phyloP scores from a whole-genome alignment of 1,140 invertebrate species.

The Penaeus chinensis region DNA sequence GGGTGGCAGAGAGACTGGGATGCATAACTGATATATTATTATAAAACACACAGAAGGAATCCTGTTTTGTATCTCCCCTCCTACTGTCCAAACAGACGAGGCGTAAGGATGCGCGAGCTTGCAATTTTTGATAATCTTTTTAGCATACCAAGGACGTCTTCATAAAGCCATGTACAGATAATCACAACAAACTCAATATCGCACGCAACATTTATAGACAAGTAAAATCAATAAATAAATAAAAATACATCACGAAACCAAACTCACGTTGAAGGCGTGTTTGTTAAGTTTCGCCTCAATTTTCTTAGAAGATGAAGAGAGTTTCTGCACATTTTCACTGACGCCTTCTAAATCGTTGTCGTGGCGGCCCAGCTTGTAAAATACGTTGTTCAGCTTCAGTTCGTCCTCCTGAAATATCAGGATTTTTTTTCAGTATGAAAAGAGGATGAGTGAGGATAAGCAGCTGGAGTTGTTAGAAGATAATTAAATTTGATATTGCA shows the following conservation, averaged over 20 bases:
- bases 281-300: slow-evolving; percentile 62
- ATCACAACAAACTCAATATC: no score
- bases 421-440: background rate
- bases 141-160: no score
- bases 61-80: no score
- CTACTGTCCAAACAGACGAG: no score
- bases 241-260: background rate
- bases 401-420: slow-evolving; percentile 57
- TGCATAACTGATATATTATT: no score
- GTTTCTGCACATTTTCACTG: slow-evolving; percentile 5
- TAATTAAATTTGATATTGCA: no score
- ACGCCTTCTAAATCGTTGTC: slow-evolving; percentile 57
- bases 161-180: no score
- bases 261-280: slow-evolving; percentile 62
- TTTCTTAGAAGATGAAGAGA: slow-evolving; percentile 28
- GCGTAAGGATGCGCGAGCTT: no score
- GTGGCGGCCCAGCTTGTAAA: slow-evolving; percentile 62
- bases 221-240: background rate
- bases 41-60: no score
- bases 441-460: background rate
- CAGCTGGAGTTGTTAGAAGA: background rate
- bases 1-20: no score
- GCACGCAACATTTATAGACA: no score
- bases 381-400: slow-evolving; percentile 62
- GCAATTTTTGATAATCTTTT: background rate